phyloP scores from a whole-genome alignment of 2,797 vertebrate genomes.

The Pachyuromys duprasi region DNA sequence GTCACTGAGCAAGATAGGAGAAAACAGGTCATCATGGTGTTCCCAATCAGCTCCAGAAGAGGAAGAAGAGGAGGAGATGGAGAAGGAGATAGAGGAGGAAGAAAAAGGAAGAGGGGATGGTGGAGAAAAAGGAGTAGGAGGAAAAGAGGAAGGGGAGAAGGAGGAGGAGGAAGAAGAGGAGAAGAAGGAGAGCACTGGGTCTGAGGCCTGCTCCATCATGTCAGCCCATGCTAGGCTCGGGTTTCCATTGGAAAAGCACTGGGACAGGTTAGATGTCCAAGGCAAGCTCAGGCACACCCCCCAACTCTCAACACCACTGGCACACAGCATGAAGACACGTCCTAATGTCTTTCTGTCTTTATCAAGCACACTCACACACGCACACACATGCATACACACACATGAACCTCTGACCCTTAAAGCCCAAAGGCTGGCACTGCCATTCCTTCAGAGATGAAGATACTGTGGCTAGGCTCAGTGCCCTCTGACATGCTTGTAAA shows the following conservation, averaged over 20 bases:
- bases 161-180: not conserved
- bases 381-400: not conserved
- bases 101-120: not conserved
- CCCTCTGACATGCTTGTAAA: too few species aligned
- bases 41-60: not conserved
- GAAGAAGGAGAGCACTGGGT: fast-evolving
- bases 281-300: not conserved
- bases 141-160: not conserved
- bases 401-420: not conserved
- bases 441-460: not conserved
- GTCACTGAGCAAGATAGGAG: constrained; percentile 75
- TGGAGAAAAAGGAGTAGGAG: not conserved
- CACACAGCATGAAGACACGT: not conserved
- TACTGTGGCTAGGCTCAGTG: not conserved
- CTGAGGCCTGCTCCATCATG: not conserved
- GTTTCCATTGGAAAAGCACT: not conserved
- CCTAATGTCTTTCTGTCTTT: not conserved
- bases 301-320: too few species aligned
- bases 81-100: not conserved
- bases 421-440: too few species aligned
- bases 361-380: not conserved
- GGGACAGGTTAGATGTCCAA: not conserved
- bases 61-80: too few species aligned
- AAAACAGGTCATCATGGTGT: not conserved
- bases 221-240: not conserved